Conservation (phyloP, 2,113 vertebrate genomes). For the Bubo bubo region DNA sequence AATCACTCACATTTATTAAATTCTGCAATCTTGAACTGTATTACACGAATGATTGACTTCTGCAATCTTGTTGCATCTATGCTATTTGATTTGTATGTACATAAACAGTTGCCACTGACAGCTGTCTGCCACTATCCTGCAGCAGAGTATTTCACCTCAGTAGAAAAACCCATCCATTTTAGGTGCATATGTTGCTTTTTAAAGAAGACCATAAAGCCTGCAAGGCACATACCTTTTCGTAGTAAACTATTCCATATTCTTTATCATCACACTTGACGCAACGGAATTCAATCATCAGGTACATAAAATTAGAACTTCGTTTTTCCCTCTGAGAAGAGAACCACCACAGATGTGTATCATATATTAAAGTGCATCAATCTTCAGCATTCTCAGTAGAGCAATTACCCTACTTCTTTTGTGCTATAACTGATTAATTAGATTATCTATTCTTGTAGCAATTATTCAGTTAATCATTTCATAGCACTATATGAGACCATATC, state of each 20-base stretch:
- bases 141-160: conserved; percentile 45
- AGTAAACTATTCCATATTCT: conserved; percentile 96
- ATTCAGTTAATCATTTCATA: conserved; percentile 5
- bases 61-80: conserved; percentile 48
- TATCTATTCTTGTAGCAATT: neutral
- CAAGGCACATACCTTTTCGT: conserved; percentile 90
- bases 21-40: conserved; percentile 42
- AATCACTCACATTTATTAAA: conserved; percentile 60
- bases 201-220: conserved; percentile 12
- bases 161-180: conserved; percentile 30
- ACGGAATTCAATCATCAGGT: conserved; percentile 98
- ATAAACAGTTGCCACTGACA: conserved; percentile 63
- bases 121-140: conserved; percentile 33
- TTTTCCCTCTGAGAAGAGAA: conserved; percentile 88
- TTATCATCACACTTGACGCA: conserved; percentile 92
- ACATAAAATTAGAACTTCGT: conserved; percentile 99
- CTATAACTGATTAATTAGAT: neutral
- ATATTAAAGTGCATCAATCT: neutral
- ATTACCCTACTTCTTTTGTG: neutral
- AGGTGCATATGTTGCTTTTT: conserved; percentile 13
- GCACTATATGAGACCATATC: neutral
- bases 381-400: neutral
- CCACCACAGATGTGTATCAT: neutral
- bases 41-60: conserved; percentile 55
- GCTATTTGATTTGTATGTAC: conserved; percentile 47